These are phyloP conservation scores for Hippolais icterina DNA, from an alignment of 2,113 vertebrate species.

Conservation along the genomic window DNA sequence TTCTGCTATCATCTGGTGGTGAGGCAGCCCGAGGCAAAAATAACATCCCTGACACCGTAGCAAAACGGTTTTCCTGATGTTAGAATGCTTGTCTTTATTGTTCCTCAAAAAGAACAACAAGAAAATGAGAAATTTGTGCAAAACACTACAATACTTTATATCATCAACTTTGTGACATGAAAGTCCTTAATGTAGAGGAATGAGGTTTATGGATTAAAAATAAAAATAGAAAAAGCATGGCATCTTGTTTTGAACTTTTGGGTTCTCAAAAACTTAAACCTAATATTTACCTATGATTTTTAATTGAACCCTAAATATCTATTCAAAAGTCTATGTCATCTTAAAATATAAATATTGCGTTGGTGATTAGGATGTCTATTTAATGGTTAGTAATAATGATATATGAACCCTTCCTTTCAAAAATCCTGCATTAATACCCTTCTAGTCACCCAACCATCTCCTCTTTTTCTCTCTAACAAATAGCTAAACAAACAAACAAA, in stretches of 20 bases:
- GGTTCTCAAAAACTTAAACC: background rate
- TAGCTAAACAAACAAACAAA: background rate
- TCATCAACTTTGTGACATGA: background rate
- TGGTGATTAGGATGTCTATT: background rate
- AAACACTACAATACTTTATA: background rate
- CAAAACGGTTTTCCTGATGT: background rate
- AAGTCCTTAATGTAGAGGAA: rapidly evolving
- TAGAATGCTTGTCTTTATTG: background rate
- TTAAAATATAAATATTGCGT: background rate
- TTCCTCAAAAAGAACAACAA: background rate
- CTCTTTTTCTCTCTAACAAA: background rate
- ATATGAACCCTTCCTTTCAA: background rate
- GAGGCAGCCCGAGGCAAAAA: background rate
- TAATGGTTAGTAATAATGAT: background rate
- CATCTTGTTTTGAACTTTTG: background rate
- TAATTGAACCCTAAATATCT: background rate
- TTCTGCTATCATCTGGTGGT: background rate
- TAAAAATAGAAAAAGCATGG: background rate
- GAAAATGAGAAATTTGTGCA: background rate
- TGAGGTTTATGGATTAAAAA: background rate
- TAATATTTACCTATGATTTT: background rate
- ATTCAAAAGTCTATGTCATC: background rate
- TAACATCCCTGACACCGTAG: rapidly evolving
- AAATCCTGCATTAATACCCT: background rate
- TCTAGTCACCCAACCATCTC: background rate